phyloP scores from a whole-genome alignment of 2,888 invertebrate species.

The Heliconius ismenius region DNA sequence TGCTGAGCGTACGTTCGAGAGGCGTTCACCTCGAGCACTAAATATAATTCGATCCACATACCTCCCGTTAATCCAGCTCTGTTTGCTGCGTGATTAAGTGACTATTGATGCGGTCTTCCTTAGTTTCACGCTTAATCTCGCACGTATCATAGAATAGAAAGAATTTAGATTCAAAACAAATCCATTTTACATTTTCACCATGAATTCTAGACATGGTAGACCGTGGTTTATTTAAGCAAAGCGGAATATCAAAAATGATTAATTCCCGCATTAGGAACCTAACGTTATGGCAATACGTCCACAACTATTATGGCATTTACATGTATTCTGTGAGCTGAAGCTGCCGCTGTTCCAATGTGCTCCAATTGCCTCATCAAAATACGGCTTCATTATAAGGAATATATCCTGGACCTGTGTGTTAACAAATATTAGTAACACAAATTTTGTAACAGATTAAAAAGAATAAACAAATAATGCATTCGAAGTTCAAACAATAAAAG shows the following conservation, averaged over 20 bases:
- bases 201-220: background rate
- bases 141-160: background rate
- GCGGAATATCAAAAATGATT: background rate
- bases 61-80: slow-evolving; percentile 31
- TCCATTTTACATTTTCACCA: background rate
- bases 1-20: slow-evolving; percentile 27
- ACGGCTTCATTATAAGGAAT: no score
- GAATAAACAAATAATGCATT: background rate
- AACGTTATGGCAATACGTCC: no score
- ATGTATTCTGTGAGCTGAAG: background rate
- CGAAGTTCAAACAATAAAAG: background rate
- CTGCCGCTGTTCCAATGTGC: no score
- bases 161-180: background rate
- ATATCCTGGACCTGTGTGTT: no score
- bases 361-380: no score
- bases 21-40: slow-evolving; percentile 44
- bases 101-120: slow-evolving; percentile 20
- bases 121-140: background rate
- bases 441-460: background rate
- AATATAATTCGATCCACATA: slow-evolving; percentile 43
- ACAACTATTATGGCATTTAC: background rate
- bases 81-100: slow-evolving; percentile 26
- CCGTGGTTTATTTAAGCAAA: background rate
- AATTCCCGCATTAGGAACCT: background rate
- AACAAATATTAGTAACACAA: background rate